Evolutionary conservation across 1,140 invertebrate species (phyloP), one percentile per base, ranked within the genome.

Genomic region (Whitmania pigra): DNA sequence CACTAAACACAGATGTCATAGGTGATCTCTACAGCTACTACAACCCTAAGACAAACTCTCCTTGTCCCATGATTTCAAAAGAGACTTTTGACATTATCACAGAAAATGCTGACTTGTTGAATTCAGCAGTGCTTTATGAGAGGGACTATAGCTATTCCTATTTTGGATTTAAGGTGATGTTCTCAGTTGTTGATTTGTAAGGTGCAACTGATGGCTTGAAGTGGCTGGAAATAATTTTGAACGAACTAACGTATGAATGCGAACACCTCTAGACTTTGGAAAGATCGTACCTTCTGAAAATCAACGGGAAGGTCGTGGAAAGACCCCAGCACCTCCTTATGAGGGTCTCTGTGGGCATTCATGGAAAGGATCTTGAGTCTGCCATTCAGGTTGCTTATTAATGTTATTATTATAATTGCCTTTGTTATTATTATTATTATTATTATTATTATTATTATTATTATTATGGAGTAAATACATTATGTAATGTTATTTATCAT

Each of bases 301-400:
- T 97, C 70, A 87, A 94, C 82, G 89, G 89, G 0, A 95, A 95
- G 53, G 53, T 73, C 36, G 74, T 68, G 11, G 74, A 74, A 31
- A 63, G 96, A 57, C 97, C 97, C 0, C 96, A 99, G 78, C 94
- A 99, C 74, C 94, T 99, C 94, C 82, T 99, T 66, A 99, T 99
- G 96, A 84, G 97, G 78, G 95, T 98, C 18, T 83, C 96, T 29
- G 89, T 99, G 74, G 96, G 94, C 20, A 97, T 99, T 77, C 96
- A 99, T 82, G 89, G 89, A 17, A 89, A 94, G 75, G 90, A 99
- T 79, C 90, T 99, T 72, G 90, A 95, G 76, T 85, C 87, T 36
- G 94, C 89, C 29, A 94, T 99, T 76, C 91, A 97, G 79, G 81
- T 81, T 68, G 73, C 9, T 11, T 49, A 49, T 49, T 49, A 49